Percentiles rank a stretch among this genome's conserved stretches.
These are phyloP conservation scores for Rhabdophis nuchalis DNA, from an alignment of 2,797 vertebrate species.

Conservation along the genomic window DNA sequence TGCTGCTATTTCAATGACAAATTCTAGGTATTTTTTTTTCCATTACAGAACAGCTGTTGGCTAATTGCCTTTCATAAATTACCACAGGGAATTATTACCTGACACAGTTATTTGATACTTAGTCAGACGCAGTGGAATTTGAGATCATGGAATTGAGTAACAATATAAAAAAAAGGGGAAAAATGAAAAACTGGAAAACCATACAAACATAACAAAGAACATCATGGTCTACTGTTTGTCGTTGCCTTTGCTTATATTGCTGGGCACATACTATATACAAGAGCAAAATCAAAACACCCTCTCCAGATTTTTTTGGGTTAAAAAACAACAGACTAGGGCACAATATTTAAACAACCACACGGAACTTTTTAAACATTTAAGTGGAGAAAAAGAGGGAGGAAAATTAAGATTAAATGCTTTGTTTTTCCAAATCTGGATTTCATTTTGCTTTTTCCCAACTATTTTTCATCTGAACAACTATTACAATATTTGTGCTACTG, in stretches of 20 bases:
- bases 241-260: neutral
- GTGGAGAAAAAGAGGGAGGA: neutral
- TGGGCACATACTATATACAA: rapidly evolving
- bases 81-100: slow-evolving; percentile 3
- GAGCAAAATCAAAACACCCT: neutral
- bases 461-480: neutral
- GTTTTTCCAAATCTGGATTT: neutral
- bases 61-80: slow-evolving; percentile 12
- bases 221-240: neutral
- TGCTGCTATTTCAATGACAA: slow-evolving; percentile 3
- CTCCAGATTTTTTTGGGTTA: neutral
- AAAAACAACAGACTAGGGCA: neutral
- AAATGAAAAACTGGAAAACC: neutral
- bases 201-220: neutral
- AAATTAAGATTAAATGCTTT: neutral
- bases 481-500: neutral
- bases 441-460: neutral
- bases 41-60: slow-evolving; percentile 3
- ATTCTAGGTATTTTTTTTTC: slow-evolving; percentile 7
- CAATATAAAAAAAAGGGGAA: neutral
- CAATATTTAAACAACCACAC: neutral
- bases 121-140: slow-evolving; percentile 3
- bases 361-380: neutral
- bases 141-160: neutral
- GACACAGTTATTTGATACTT: slow-evolving; percentile 11